These are phyloP conservation scores for Cyclura pinguis DNA, from an alignment of 2,797 vertebrate species.

Conservation along the genomic window DNA sequence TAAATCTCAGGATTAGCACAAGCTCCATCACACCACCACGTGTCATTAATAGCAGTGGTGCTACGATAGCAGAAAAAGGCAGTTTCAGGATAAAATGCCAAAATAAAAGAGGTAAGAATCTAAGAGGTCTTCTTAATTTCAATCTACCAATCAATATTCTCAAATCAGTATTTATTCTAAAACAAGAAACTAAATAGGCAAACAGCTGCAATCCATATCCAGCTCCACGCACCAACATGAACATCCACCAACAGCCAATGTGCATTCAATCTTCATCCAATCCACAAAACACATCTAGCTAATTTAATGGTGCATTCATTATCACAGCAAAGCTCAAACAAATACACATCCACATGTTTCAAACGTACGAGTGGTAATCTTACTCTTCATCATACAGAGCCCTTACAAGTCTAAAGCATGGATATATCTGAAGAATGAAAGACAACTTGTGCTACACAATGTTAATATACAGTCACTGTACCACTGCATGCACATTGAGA, in stretches of 20 bases:
- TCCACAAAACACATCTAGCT: background rate
- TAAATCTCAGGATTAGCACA: constrained; percentile 78
- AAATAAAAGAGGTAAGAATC: constrained; percentile 24
- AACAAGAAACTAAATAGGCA: background rate
- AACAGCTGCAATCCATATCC: background rate
- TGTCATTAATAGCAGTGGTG: constrained; percentile 60
- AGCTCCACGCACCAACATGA: background rate
- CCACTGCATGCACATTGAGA: background rate
- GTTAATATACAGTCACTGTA: background rate
- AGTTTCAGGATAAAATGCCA: constrained; percentile 14
- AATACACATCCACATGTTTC: background rate
- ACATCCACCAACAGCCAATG: background rate
- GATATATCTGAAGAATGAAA: background rate
- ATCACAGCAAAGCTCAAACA: background rate
- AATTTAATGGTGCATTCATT: background rate
- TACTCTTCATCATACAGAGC: background rate
- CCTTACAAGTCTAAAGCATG: background rate
- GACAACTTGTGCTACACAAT: background rate
- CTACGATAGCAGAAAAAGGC: constrained; percentile 54
- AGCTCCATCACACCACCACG: constrained; percentile 49
- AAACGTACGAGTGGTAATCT: background rate
- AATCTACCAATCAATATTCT: constrained; percentile 22
- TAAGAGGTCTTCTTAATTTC: constrained; percentile 24
- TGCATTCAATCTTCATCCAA: background rate
- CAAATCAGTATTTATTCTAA: constrained; percentile 10